A percentile compares a stretch with the other conserved stretches of the same genome.
Evolutionary conservation across 2,113 vertebrate species (phyloP).

Genomic region (Pantherophis guttatus): DNA sequence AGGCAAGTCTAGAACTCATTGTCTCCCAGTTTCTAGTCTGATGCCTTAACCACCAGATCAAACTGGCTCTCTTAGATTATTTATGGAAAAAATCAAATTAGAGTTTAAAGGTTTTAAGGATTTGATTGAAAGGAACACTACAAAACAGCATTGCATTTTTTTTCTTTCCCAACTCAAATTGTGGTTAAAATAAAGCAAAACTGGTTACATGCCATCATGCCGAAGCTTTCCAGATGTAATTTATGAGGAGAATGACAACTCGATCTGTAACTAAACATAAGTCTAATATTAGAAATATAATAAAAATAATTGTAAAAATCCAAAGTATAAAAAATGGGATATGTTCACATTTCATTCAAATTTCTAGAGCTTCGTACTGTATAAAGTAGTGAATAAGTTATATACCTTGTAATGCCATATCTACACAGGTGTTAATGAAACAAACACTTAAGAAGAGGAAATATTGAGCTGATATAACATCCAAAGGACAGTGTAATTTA

Average conservation of each 20-base stretch:
- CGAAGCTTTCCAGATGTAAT: background rate
- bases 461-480: background rate
- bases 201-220: background rate
- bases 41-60: background rate
- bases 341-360: background rate
- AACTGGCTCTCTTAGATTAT: background rate
- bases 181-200: background rate
- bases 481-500: slow-evolving; percentile 31
- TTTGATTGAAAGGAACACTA: background rate
- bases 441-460: background rate
- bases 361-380: background rate
- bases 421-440: background rate
- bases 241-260: background rate
- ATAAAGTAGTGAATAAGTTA: slow-evolving; percentile 6
- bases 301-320: background rate
- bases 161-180: background rate
- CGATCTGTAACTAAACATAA: background rate
- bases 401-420: background rate
- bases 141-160: background rate
- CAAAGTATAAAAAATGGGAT: background rate
- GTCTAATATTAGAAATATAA: background rate
- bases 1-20: background rate
- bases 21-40: background rate
- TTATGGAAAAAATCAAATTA: background rate
- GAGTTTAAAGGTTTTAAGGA: background rate